Evolutionary conservation across 2,113 vertebrate genomes (phyloP), one percentile per base, ranked within the genome.

Genomic region (Macquaria ambigua): DNA sequence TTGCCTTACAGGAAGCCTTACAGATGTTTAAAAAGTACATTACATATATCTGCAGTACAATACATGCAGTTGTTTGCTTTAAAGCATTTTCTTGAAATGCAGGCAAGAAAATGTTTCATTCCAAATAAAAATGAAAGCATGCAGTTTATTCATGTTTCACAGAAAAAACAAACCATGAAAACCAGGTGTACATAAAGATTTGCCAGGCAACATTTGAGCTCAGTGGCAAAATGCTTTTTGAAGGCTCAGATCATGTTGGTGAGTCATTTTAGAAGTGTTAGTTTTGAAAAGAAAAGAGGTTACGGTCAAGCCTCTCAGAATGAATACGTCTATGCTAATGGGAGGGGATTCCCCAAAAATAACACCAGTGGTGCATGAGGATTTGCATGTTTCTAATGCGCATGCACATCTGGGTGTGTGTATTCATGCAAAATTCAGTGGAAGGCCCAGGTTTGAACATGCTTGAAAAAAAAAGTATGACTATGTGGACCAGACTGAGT

Each of bases 311-410:
- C 69, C 68, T 50, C 55, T 74, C 11, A 14, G 79, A 90, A 84
- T 87, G 69, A 90, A 79, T 75, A n/a, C 20, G 23, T 52, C 82
- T 74, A 34, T 68, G 21, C 43, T 79, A 88, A 87, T 79, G 55
- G 52, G 69, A 88, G 84, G 87, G 86, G 73, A 87, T 88, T 91
- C 81, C 87, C 83, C 75, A 20, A 76, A 80, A 86, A 81, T 79
- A 68, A 75, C 52, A 81, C 46, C 20, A 74, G 63, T 64, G n/a
- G 20, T 77, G 62, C 46, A 63, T 23, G 61, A 82, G 66, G 55
- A 73, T 88, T 75, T 88, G 71, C 55, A 70, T 78, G 73, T 50
- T 46, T 77, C 8, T 81, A 71, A 87, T 50, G 21, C 70, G 64
- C 43, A 62, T 85, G 31, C 25, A 46, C 39, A 71, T 73, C 15